phyloP scores from a whole-genome alignment of 2,113 vertebrate genomes.

The Brachionichthys hirsutus region DNA sequence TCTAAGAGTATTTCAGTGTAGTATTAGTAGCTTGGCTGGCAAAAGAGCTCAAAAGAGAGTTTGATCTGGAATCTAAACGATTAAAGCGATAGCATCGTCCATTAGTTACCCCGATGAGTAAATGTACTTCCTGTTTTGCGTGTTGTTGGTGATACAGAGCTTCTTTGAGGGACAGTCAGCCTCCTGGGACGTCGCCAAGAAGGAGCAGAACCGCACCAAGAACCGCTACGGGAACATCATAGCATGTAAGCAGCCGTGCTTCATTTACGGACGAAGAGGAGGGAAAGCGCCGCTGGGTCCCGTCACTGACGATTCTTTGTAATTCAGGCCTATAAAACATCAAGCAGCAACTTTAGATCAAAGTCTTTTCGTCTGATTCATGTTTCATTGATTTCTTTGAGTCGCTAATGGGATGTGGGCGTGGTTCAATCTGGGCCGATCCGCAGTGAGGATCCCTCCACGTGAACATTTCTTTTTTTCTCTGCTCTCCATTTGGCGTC shows the following conservation, averaged over 20 bases:
- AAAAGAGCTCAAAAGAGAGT: too few species aligned
- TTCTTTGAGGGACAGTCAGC: conserved; percentile 99
- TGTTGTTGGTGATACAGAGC: conserved; percentile 86
- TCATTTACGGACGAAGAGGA: neutral
- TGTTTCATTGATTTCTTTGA: too few species aligned
- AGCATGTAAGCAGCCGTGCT: conserved; percentile 92
- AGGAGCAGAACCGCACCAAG: conserved; percentile 99
- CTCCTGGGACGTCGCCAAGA: conserved; percentile 99
- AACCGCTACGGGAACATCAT: conserved; percentile 99
- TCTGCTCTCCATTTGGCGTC: too few species aligned
- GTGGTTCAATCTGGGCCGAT: too few species aligned
- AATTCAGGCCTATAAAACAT: too few species aligned
- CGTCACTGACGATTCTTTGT: too few species aligned
- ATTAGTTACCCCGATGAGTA: conserved; percentile 17
- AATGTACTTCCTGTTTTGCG: conserved; percentile 35
- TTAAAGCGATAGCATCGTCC: too few species aligned
- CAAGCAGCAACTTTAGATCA: too few species aligned
- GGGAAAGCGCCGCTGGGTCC: neutral
- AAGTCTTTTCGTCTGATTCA: too few species aligned
- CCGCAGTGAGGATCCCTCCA: too few species aligned
- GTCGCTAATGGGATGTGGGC: too few species aligned
- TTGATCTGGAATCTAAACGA: too few species aligned
- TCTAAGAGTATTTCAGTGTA: neutral
- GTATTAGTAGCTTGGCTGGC: neutral
- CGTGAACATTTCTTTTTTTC: neutral